Base-by-base conservation (phyloP, 2,113 vertebrate species). In the Nannospalax galili region DNA sequence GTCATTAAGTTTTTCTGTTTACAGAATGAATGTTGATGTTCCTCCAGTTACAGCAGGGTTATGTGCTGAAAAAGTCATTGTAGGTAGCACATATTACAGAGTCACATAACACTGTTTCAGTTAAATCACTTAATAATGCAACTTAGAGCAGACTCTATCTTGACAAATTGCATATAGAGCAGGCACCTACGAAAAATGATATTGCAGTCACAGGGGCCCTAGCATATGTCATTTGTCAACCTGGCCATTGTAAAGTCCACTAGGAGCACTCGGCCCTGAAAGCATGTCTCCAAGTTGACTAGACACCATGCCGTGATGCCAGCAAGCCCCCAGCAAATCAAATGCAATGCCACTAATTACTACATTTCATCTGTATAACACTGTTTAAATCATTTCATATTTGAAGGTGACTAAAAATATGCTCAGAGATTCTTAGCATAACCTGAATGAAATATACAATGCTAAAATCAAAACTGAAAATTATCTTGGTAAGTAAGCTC, bases 121-220 rank as follows among this genome's bases (percentile, higher is more conserved):
- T 93, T 93, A 97, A 78, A 92, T 64, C 56, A 72, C 93, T 97
- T 96, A 94, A 94, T 95, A 95, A 96, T 94, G 91, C 65, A 92
- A 95, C 92, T 95, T 92, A 96, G 84, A 97, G 22, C 48, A 96
- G 62, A 90, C 28, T 84, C 84, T 95, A 72, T 77, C 75, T 88
- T 95, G 92, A 90, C 95, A 94, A 74, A 74, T 62, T 94, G 5
- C 5, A 88, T 87, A 90, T 26, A 96, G 72, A 91, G 92, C 90
- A 97, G 95, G 17, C 95, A 97, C 78, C 89, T 85, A 70, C 52
- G 67, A 98, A 97, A 97, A 98, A 96, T 3, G 2, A 90, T 91
- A 37, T 86, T 96, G 65, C 22, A 70, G 74, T 93, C 79, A 87
- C 88, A 90, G 81, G 22, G 86, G 45, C 35, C 88, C n/a, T 77